Evolutionary conservation across 2,888 invertebrate species (phyloP).

Genomic region (Papilio elwesi): DNA sequence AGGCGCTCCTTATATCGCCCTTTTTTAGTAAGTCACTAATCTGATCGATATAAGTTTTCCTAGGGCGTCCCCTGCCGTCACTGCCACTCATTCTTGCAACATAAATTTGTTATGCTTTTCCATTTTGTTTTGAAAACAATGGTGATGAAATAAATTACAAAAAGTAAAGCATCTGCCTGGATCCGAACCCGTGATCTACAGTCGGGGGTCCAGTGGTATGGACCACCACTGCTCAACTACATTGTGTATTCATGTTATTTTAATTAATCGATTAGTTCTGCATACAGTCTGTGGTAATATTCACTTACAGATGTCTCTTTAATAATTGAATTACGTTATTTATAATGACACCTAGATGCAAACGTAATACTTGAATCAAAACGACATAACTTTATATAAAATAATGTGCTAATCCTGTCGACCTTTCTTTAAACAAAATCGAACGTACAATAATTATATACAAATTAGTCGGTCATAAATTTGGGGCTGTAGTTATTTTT

Average conservation of each 20-base stretch:
- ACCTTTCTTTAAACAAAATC: slow-evolving; percentile 4
- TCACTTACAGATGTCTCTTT: slow-evolving; percentile 8
- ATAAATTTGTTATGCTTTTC: too few species aligned
- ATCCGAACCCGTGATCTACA: too few species aligned
- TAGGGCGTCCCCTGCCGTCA: too few species aligned
- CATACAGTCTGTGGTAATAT: neutral
- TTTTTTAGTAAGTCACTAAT: too few species aligned
- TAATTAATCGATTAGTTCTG: slow-evolving; percentile 18
- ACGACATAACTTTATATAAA: slow-evolving; percentile 1
- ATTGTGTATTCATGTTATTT: neutral
- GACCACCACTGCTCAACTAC: neutral
- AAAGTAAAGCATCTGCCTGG: too few species aligned
- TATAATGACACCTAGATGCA: slow-evolving; percentile 6
- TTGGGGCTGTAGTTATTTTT: slow-evolving; percentile 13
- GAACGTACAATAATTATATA: slow-evolving; percentile 44
- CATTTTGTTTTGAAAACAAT: too few species aligned
- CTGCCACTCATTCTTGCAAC: too few species aligned
- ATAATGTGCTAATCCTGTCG: slow-evolving; percentile 1
- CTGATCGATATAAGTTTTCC: too few species aligned
- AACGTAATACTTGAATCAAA: slow-evolving; percentile 16
- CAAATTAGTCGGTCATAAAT: slow-evolving; percentile 45
- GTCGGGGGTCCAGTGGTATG: too few species aligned
- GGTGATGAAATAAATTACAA: too few species aligned
- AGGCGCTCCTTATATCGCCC: too few species aligned
- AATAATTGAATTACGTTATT: slow-evolving; percentile 22